Percentiles rank a stretch among this genome's conserved stretches.
phyloP scores from a whole-genome alignment of 2,888 invertebrate genomes.

The Ophion ellenae region DNA sequence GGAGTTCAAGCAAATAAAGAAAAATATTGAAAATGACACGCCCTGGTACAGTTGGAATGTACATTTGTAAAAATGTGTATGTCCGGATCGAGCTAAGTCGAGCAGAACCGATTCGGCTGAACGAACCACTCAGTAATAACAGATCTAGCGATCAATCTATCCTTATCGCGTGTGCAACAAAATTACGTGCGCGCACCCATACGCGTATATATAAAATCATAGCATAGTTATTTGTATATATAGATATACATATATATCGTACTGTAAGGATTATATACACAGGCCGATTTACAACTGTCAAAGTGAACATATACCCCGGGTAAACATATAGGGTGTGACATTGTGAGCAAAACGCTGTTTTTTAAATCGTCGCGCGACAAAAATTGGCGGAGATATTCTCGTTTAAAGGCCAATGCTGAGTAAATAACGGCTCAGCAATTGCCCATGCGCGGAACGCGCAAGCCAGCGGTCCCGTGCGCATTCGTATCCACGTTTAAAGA shows the following conservation, averaged over 20 bases:
- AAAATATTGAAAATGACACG: constrained; percentile 3
- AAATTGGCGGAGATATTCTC: too few species aligned
- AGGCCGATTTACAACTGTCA: not conserved
- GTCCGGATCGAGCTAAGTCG: constrained; percentile 58
- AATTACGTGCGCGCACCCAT: constrained; percentile 36
- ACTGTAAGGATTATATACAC: not conserved
- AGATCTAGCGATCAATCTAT: constrained; percentile 65
- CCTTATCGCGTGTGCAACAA: constrained; percentile 40
- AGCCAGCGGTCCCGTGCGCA: too few species aligned
- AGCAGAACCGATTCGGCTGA: constrained; percentile 67
- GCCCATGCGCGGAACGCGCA: too few species aligned
- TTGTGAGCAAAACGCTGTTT: too few species aligned
- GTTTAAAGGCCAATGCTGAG: too few species aligned
- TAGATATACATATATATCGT: not conserved
- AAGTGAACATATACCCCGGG: not conserved
- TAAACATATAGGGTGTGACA: not conserved
- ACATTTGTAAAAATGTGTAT: constrained; percentile 20
- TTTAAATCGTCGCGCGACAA: too few species aligned
- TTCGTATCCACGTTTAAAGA: too few species aligned
- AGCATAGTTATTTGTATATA: constrained; percentile 1
- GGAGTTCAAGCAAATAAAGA: not conserved
- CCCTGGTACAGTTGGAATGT: constrained; percentile 4
- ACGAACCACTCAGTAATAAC: constrained; percentile 59
- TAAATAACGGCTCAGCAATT: too few species aligned
- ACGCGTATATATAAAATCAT: not conserved